Conservation (phyloP, 2,113 vertebrate species). For the Geococcyx californianus region DNA sequence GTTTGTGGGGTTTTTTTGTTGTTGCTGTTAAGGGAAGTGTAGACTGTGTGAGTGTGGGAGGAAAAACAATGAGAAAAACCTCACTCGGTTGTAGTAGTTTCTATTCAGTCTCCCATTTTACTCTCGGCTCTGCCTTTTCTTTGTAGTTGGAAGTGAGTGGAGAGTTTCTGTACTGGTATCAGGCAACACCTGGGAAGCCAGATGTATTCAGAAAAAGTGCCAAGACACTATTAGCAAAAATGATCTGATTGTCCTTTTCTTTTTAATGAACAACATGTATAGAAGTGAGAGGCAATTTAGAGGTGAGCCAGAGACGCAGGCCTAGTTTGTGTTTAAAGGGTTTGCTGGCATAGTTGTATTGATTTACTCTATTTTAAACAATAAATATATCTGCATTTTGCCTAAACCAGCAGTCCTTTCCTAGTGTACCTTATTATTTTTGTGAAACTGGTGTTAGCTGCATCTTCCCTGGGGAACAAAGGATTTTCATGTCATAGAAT, state of each 20-base stretch:
- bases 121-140: neutral
- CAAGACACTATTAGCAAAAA: neutral
- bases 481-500: neutral
- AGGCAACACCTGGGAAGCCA: neutral
- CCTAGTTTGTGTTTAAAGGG: neutral
- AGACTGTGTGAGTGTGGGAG: neutral
- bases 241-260: neutral
- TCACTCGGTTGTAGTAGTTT: neutral
- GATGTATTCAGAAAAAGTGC: neutral
- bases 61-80: neutral
- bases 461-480: neutral
- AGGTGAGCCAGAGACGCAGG: neutral
- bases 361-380: neutral
- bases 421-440: neutral
- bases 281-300: neutral
- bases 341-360: neutral
- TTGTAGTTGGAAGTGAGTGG: neutral
- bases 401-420: neutral
- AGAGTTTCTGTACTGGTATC: neutral
- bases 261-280: neutral
- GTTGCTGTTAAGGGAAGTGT: neutral
- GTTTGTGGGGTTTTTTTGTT: neutral
- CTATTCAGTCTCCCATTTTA: neutral
- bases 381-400: neutral
- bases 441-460: neutral